Base-by-base conservation (phyloP, 2,888 invertebrate species). In the Neria commutata region DNA sequence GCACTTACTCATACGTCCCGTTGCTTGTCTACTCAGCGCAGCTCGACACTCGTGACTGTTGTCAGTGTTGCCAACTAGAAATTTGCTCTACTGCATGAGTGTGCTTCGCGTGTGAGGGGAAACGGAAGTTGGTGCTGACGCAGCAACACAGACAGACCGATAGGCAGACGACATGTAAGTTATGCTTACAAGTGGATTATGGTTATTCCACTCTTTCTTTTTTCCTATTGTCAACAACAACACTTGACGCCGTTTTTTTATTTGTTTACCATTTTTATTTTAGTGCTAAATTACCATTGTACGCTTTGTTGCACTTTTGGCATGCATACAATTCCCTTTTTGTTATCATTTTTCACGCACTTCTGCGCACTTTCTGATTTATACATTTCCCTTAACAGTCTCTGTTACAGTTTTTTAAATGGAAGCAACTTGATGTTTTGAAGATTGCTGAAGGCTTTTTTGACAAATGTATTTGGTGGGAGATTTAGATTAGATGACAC, bases 271-370 rank as follows among this genome's bases (percentile, higher is more conserved):
- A n/a, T n/a, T 8, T 4, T 8, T 42, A 4, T 21, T 42, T 37
- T 42, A 19, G 19, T 42, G 21, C 19, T 72, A 72, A 72, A 73
- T 72, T 72, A 72, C 73, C 73, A 72, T 73, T 72, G 72, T 67
- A 61, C 73, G 72, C 72, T 72, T 72, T 72, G 72, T 66, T 72
- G 72, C 69, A 73, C 73, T 65, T 60, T 70, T 68, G 17, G n/a
- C n/a, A n/a, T n/a, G n/a, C n/a, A n/a, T n/a, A n/a, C n/a, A n/a
- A n/a, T n/a, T n/a, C n/a, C n/a, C n/a, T n/a, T n/a, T n/a, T n/a
- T n/a, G n/a, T n/a, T n/a, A n/a, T n/a, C n/a, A n/a, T n/a, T n/a
- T n/a, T n/a, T n/a, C n/a, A n/a, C n/a, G n/a, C n/a, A n/a, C n/a
- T n/a, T n/a, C n/a, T n/a, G n/a, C n/a, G n/a, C n/a, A n/a, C n/a